These are phyloP conservation scores for Psammodynastes pulverulentus DNA, from an alignment of 2,113 vertebrate species.

Conservation along the genomic window DNA sequence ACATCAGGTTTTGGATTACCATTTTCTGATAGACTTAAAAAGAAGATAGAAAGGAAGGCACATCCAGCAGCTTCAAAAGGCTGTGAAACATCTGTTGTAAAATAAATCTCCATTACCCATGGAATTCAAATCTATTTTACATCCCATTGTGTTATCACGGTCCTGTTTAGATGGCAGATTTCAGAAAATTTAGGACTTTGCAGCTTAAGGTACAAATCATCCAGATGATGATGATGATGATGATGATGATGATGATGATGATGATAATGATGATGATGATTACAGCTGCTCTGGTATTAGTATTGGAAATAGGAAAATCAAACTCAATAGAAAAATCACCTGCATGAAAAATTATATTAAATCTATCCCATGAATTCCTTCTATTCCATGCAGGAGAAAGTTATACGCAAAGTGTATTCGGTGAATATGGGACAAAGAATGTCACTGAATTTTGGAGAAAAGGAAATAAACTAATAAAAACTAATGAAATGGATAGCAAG, in stretches of 20 bases:
- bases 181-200: not conserved
- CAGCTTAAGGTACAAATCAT: not conserved
- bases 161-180: not conserved
- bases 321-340: not conserved
- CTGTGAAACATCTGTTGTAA: not conserved
- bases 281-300: not conserved
- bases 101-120: conserved; percentile 10
- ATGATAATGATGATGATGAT: not conserved
- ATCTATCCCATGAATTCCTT: not conserved
- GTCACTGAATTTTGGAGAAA: not conserved
- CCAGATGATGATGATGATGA: not conserved
- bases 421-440: not conserved
- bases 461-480: not conserved
- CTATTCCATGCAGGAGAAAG: not conserved
- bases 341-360: not conserved
- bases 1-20: not conserved
- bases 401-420: not conserved
- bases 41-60: not conserved
- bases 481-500: not conserved
- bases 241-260: not conserved
- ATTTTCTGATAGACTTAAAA: conserved; percentile 10
- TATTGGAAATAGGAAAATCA: not conserved
- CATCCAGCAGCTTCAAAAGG: not conserved
- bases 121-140: conserved; percentile 10
- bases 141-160: not conserved